A percentile compares a stretch with the other conserved stretches of the same genome.
Conservation (phyloP, 2,888 invertebrate species). For the Volucella inanis region DNA sequence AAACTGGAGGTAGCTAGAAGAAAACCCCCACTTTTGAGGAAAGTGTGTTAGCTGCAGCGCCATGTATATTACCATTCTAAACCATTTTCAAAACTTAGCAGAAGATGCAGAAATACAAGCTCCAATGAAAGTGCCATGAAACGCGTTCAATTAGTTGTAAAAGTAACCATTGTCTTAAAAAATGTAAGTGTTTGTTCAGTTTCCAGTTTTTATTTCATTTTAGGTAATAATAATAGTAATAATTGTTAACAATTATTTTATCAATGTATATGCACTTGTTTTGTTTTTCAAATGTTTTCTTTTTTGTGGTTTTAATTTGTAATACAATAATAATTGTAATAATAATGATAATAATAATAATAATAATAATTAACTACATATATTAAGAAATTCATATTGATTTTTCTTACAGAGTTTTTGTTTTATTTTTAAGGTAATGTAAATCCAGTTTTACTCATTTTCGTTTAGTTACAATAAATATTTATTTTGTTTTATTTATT, state of each 20-base stretch:
- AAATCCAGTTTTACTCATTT: conserved; percentile 22
- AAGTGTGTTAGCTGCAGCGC: no score
- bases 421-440: conserved; percentile 16
- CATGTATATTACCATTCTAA: no score
- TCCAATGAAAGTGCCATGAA: no score
- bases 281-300: conserved; percentile 35
- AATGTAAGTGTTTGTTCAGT: conserved; percentile 52
- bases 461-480: conserved; percentile 7
- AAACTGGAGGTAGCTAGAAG: no score
- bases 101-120: no score
- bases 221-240: conserved; percentile 73
- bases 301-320: conserved; percentile 1
- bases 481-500: background rate
- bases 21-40: no score
- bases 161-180: background rate
- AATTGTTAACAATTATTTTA: conserved; percentile 71
- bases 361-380: conserved; percentile 26
- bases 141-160: no score
- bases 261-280: conserved; percentile 56
- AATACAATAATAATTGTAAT: conserved; percentile 34
- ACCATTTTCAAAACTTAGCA: no score
- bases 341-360: conserved; percentile 38
- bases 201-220: conserved; percentile 71
- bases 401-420: conserved; percentile 9
- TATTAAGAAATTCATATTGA: conserved; percentile 39